Percentiles rank a stretch among this genome's conserved stretches.
These are phyloP conservation scores for Trematocara macrostoma DNA, from an alignment of 2,113 vertebrate genomes.

Conservation along the genomic window DNA sequence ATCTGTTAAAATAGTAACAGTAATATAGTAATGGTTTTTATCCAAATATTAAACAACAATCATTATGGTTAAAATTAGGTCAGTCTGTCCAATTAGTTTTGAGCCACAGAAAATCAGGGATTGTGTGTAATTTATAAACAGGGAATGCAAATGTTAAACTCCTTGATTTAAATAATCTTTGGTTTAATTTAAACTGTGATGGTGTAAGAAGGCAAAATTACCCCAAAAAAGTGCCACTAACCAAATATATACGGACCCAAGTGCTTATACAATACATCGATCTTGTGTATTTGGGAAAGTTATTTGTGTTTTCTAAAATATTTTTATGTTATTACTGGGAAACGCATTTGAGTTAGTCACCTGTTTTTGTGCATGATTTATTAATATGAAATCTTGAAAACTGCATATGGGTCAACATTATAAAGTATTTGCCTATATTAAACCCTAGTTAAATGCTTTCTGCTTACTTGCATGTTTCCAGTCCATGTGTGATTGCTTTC, in stretches of 20 bases:
- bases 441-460: not conserved
- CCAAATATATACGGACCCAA: not conserved
- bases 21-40: not conserved
- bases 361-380: not conserved
- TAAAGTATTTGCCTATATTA: not conserved
- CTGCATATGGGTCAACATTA: not conserved
- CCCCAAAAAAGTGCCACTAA: accelerated
- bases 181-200: not conserved
- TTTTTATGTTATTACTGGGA: not conserved
- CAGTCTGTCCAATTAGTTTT: not conserved
- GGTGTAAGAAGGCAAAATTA: not conserved
- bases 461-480: slow-evolving; percentile 72
- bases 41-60: not conserved
- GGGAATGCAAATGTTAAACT: not conserved
- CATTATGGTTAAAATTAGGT: not conserved
- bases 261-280: not conserved
- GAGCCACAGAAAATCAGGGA: not conserved
- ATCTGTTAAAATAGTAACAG: slow-evolving; percentile 39
- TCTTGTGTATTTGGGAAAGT: not conserved
- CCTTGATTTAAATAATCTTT: not conserved
- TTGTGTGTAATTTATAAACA: not conserved
- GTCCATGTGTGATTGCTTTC: slow-evolving; percentile 37
- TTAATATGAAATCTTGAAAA: not conserved
- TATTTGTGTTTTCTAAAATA: not conserved
- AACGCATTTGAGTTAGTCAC: not conserved